Conservation (phyloP, 2,888 invertebrate genomes). For the Chymomyza procnemis region DNA sequence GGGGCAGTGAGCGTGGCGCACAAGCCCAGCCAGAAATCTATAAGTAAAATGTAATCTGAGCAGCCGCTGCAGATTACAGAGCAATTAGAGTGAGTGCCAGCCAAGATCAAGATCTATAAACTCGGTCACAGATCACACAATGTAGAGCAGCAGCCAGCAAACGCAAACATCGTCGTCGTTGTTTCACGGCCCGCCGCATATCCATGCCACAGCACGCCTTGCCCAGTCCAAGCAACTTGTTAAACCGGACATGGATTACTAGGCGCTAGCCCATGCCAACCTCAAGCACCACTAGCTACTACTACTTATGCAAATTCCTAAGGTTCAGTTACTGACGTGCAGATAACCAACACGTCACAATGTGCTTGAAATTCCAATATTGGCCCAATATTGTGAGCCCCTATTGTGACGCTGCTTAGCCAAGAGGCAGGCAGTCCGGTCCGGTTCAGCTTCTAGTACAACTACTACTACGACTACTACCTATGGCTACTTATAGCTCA, state of each 20-base stretch:
- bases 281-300: neutral
- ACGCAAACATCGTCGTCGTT: slow-evolving; percentile 4
- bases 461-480: too few species aligned
- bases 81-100: slow-evolving; percentile 49
- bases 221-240: slow-evolving; percentile 41
- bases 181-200: slow-evolving; percentile 60
- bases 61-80: slow-evolving; percentile 35
- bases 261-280: neutral
- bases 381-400: slow-evolving; percentile 1
- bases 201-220: slow-evolving; percentile 48
- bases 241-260: slow-evolving; percentile 59
- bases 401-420: neutral
- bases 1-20: too few species aligned
- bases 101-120: slow-evolving; percentile 62
- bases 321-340: slow-evolving; percentile 34
- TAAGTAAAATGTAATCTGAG: slow-evolving; percentile 47
- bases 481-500: slow-evolving; percentile 50
- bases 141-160: slow-evolving; percentile 5
- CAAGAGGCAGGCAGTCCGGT: slow-evolving; percentile 13
- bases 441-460: slow-evolving; percentile 1
- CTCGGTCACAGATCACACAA: slow-evolving; percentile 63
- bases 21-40: slow-evolving; percentile 39
- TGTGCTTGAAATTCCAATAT: slow-evolving; percentile 42
- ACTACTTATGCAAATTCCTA: slow-evolving; percentile 17
- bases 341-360: slow-evolving; percentile 43